phyloP scores from a whole-genome alignment of 1,140 invertebrate genomes.

The Paramacrobiotus metropolitanus region DNA sequence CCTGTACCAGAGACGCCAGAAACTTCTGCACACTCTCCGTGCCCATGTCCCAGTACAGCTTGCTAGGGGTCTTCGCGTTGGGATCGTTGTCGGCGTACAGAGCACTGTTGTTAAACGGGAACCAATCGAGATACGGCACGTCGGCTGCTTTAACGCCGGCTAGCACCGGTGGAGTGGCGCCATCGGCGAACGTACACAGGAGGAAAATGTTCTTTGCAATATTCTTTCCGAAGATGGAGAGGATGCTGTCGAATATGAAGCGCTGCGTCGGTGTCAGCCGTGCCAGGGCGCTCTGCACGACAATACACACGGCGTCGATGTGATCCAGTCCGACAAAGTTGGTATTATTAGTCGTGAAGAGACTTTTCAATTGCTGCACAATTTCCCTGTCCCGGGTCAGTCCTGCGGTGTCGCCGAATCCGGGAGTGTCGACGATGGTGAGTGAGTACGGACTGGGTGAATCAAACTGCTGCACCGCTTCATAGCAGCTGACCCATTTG shows the following conservation, averaged over 20 bases:
- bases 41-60: not conserved
- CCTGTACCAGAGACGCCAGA: not conserved
- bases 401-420: conserved; percentile 12
- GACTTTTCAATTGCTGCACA: conserved; percentile 12
- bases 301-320: conserved; percentile 12
- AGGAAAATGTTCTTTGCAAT: conserved; percentile 14
- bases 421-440: conserved; percentile 6
- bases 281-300: conserved; percentile 2
- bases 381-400: conserved; percentile 12
- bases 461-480: no score
- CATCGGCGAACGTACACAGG: conserved; percentile 15
- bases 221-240: conserved; percentile 15
- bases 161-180: conserved; percentile 10
- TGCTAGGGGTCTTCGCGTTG: not conserved
- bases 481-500: no score
- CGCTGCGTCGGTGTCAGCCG: conserved; percentile 4
- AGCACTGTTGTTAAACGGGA: conserved; percentile 2
- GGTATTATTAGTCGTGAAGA: conserved; percentile 9
- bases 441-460: no score
- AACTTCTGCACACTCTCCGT: not conserved
- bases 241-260: conserved; percentile 14
- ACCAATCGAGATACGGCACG: conserved; percentile 10
- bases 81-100: not conserved
- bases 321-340: conserved; percentile 10
- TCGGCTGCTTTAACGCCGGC: conserved; percentile 9